phyloP scores from a whole-genome alignment of 2,797 vertebrate genomes.

The Lophotriccus pileatus region DNA sequence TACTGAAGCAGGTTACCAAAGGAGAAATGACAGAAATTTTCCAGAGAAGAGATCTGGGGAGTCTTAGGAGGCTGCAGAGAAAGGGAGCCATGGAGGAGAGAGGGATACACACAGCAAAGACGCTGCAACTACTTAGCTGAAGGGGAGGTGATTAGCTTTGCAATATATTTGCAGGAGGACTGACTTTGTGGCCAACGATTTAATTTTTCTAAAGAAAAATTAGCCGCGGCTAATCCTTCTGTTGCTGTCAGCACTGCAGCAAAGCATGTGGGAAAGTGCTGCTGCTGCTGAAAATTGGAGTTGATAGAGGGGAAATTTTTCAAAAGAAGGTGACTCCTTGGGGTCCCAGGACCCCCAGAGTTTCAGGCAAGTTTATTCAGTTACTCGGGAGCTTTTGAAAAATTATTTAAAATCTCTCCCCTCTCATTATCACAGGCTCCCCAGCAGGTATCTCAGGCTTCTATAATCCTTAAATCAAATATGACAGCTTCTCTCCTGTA shows the following conservation, averaged over 20 bases:
- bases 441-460: neutral
- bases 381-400: neutral
- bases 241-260: neutral
- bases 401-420: neutral
- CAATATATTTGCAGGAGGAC: neutral
- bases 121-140: neutral
- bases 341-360: neutral
- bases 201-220: neutral
- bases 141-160: neutral
- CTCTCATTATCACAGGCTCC: neutral
- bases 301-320: neutral
- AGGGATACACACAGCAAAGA: accelerated
- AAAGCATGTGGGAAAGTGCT: neutral
- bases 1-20: neutral
- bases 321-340: neutral
- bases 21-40: neutral
- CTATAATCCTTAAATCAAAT: conserved; percentile 23
- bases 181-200: neutral
- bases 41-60: neutral
- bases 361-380: conserved; percentile 3
- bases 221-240: neutral
- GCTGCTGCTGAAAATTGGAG: neutral
- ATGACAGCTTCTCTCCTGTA: neutral
- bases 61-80: neutral
- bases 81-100: neutral